These are phyloP conservation scores for Oconnorella tubifera DNA, from an alignment of 2,888 invertebrate species.

Conservation along the genomic window DNA sequence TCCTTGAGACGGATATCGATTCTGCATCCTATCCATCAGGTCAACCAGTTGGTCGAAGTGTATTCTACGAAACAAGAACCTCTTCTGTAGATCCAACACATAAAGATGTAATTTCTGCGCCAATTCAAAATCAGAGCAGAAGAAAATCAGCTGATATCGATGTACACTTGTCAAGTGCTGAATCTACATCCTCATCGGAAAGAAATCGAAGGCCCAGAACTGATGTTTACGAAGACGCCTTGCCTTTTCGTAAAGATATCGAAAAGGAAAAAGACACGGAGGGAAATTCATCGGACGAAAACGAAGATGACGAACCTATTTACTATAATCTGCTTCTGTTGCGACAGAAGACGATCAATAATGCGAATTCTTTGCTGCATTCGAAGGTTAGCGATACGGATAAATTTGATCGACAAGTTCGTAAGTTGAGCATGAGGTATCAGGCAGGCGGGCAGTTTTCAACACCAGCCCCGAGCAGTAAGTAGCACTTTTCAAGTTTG, in stretches of 20 bases:
- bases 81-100: neutral
- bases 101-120: neutral
- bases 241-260: neutral
- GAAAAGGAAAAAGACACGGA: neutral
- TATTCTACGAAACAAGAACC: neutral
- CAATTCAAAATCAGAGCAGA: too few species aligned
- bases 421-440: neutral
- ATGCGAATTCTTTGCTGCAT: neutral
- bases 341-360: neutral
- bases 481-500: too few species aligned
- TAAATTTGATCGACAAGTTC: neutral
- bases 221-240: neutral
- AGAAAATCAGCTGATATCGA: neutral
- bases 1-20: neutral
- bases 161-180: neutral
- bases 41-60: neutral
- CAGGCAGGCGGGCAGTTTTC: too few species aligned
- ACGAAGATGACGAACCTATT: neutral
- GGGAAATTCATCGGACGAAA: slow-evolving; percentile 1
- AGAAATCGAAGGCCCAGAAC: neutral
- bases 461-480: too few species aligned
- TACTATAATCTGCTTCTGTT: neutral
- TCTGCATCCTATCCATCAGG: neutral
- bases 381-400: neutral
- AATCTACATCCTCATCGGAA: neutral